phyloP scores from a whole-genome alignment of 2,113 vertebrate genomes.

The Struthio camelus region DNA sequence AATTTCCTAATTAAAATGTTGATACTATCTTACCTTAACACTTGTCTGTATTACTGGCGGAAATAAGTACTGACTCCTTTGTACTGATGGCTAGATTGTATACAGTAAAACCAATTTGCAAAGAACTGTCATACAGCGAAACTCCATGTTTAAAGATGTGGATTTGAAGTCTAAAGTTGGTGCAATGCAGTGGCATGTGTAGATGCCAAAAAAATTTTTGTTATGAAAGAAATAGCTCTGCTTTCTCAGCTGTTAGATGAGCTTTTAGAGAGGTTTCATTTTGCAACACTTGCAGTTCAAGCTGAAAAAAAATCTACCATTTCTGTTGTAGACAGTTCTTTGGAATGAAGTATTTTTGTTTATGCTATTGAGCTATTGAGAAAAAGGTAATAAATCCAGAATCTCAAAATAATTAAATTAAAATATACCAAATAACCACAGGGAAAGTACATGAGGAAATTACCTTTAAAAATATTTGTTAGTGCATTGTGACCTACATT shows the following conservation, averaged over 20 bases:
- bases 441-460: not conserved
- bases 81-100: not conserved
- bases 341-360: conserved; percentile 21
- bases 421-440: not conserved
- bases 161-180: not conserved
- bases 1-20: not conserved
- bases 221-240: not conserved
- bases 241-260: not conserved
- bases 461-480: not conserved
- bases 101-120: not conserved
- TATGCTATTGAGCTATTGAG: not conserved
- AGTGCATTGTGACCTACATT: not conserved
- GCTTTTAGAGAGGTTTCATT: not conserved
- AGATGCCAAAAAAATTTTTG: not conserved
- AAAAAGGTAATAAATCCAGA: not conserved
- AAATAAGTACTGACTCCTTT: not conserved
- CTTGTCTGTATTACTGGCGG: not conserved
- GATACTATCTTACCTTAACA: not conserved
- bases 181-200: conserved; percentile 2
- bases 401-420: not conserved
- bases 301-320: conserved; percentile 20
- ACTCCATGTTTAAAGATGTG: not conserved
- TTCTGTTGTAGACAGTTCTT: not conserved
- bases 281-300: conserved; percentile 1
- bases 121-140: not conserved